Evolutionary conservation across 1,140 invertebrate genomes (phyloP).

Genomic region (Muscidifurax raptorellus): DNA sequence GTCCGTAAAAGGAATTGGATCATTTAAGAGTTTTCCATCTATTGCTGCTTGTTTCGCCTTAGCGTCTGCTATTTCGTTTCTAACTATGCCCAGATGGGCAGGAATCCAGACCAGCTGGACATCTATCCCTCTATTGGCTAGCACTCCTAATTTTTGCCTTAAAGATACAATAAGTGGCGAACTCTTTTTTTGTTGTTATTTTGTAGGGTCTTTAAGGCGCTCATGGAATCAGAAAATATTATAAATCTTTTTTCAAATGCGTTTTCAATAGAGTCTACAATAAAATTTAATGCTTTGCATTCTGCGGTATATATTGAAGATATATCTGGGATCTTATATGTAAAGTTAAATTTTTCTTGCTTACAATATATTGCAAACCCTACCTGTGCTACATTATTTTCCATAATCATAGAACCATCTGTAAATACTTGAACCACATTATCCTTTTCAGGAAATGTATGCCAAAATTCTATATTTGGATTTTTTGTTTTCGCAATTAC

Average conservation of each 20-base stretch:
- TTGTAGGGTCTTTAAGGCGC: not conserved
- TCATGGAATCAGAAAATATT: conserved; percentile 38
- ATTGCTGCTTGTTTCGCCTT: conserved; percentile 29
- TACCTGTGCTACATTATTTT: not conserved
- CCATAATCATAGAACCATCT: not conserved
- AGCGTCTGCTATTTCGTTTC: conserved; percentile 45
- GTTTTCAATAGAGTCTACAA: not conserved
- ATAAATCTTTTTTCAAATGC: not conserved
- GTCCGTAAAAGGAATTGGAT: conserved; percentile 35
- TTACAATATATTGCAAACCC: not conserved
- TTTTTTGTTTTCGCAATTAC: not conserved
- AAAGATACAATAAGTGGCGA: conserved; percentile 6
- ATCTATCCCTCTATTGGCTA: not conserved
- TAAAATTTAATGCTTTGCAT: not conserved
- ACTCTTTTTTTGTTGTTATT: conserved; percentile 16
- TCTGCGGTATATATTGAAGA: conserved; percentile 16
- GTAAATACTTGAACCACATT: not conserved
- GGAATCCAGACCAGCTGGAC: conserved; percentile 43
- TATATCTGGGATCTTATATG: not conserved
- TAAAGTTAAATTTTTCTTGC: not conserved
- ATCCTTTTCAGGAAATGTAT: not conserved
- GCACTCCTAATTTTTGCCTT: conserved; percentile 13
- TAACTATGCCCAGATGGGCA: conserved; percentile 42
- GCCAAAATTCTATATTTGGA: not conserved
- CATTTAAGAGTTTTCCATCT: not conserved